Conservation (phyloP, 2,113 vertebrate genomes). For the Coregonus clupeaformis region DNA sequence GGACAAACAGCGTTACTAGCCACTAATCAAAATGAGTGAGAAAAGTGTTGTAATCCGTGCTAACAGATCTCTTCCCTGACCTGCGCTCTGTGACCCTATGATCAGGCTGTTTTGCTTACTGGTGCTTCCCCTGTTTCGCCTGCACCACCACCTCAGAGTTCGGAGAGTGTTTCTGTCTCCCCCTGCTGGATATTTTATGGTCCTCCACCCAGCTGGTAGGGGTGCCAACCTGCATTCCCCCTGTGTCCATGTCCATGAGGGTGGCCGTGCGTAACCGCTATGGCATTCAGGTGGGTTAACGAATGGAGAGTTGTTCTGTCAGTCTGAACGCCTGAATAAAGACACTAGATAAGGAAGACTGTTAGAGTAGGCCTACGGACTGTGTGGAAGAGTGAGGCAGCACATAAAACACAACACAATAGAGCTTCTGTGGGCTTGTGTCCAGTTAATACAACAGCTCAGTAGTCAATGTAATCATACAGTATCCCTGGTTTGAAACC, state of each 20-base stretch:
- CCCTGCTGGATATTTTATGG: constrained; percentile 38
- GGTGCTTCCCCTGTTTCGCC: constrained; percentile 52
- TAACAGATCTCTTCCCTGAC: constrained; percentile 3
- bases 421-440: too few relatives aligned
- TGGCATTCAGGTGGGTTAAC: constrained; percentile 28
- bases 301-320: background rate
- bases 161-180: constrained; percentile 58
- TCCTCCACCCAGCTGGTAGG: background rate
- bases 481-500: background rate
- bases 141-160: constrained; percentile 44
- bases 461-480: background rate
- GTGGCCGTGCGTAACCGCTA: constrained; percentile 19
- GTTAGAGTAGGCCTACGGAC: background rate
- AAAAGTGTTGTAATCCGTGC: background rate
- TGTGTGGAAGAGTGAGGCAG: background rate
- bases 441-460: background rate
- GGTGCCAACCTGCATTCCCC: background rate
- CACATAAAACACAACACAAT: background rate
- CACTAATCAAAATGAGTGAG: background rate
- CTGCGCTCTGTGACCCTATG: background rate
- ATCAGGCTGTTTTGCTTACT: constrained; percentile 43
- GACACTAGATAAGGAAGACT: background rate
- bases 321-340: background rate
- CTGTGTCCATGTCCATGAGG: constrained; percentile 24
- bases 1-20: too few relatives aligned